Evolutionary conservation across 1,140 invertebrate genomes (phyloP), one percentile per base, ranked within the genome.

Genomic region (Ruditapes philippinarum): DNA sequence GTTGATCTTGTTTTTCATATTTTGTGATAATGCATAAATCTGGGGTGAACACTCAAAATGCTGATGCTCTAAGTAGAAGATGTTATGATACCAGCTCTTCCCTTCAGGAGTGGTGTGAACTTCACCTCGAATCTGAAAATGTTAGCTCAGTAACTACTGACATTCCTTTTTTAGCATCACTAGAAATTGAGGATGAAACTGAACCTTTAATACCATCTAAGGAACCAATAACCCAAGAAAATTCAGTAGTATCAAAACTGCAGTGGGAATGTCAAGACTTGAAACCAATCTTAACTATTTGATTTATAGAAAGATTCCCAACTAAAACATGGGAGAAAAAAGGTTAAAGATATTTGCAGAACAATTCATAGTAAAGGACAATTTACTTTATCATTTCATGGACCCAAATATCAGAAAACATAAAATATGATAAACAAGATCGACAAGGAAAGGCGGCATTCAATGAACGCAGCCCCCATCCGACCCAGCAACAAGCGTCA

Each of bases 331-430:
- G 4, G 11, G 33, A 28, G 4, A 31, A 14, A 80, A 28, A 19
- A 31, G 25, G 14, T 5, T 87, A 7, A 22, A 25, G 19, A 28
- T 31, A 12, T 12, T 76, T n/a, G 51, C 87, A 17, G 33, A 83
- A 19, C 76, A 87, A n/a, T 91, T 87, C 49, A 38, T 89, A n/a
- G 38, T 91, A 7, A 22, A 11, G 45, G 73, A 90, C 70, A 81
- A 68, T 1, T 22, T 90, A 9, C 65, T 90, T 7, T 92, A 90
- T 57, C 88, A 91, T 42, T 51, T 89, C 0, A 68, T 82, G 81
- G 83, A 9, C 62, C 74, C 5, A 83, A 74, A 49, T 14, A 31
- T 9, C 88, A 45, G 74, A 45, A 54, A 51, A 2, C 42, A 5
- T n/a, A 11, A 76, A 38, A 51, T n/a, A n/a, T n/a, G n/a, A n/a